Evolutionary conservation across 2,888 invertebrate species (phyloP).

Genomic region (Rhagonycha lutea): DNA sequence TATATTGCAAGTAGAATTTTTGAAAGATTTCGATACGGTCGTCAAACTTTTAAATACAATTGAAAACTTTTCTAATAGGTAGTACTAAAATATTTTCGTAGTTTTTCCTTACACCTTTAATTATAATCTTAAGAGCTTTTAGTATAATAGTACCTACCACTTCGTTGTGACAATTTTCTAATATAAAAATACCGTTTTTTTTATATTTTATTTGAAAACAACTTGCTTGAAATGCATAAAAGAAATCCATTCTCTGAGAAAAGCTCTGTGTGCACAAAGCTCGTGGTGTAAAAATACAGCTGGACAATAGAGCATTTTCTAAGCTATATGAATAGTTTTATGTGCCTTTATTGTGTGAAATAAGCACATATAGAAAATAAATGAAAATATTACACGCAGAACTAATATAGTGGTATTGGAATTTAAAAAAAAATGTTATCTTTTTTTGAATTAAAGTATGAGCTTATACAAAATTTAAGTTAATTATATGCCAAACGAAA

Average conservation of each 20-base stretch:
- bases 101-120: background rate
- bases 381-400: background rate
- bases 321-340: background rate
- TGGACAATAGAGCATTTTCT: slow-evolving; percentile 8
- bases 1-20: background rate
- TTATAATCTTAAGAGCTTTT: background rate
- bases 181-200: background rate
- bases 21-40: background rate
- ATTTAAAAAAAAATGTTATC: background rate
- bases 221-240: slow-evolving; percentile 6
- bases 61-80: background rate
- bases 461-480: background rate
- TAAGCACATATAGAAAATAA: background rate
- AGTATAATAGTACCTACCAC: background rate
- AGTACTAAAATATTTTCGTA: background rate
- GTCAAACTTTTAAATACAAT: background rate
- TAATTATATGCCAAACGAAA: background rate
- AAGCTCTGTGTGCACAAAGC: slow-evolving; percentile 1
- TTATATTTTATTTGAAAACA: slow-evolving; percentile 7
- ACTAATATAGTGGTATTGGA: background rate
- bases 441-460: background rate
- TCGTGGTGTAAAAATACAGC: background rate
- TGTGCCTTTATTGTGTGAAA: background rate
- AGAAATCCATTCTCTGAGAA: slow-evolving; percentile 4
- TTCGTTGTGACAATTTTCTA: background rate